phyloP scores from a whole-genome alignment of 2,888 invertebrate genomes.

The Galerucella calmariensis region DNA sequence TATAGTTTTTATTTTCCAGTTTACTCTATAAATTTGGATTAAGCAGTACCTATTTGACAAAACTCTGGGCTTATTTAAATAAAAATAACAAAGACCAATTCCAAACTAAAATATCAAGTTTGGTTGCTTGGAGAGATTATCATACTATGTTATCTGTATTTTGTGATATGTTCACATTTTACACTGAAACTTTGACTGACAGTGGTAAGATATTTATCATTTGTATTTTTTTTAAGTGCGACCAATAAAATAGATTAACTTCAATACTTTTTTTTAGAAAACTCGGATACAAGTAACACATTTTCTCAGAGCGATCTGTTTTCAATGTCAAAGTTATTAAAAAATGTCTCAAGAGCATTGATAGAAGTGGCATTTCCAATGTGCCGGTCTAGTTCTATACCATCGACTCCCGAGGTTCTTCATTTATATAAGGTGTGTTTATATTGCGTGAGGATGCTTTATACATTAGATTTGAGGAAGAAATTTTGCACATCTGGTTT shows the following conservation, averaged over 20 bases:
- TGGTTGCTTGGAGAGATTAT: slow-evolving; percentile 59
- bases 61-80: slow-evolving; percentile 59
- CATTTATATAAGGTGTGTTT: slow-evolving; percentile 62
- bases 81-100: slow-evolving; percentile 52
- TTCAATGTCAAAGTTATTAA: slow-evolving; percentile 61
- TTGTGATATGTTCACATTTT: slow-evolving; percentile 65
- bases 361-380: slow-evolving; percentile 65
- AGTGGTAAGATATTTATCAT: slow-evolving; percentile 52
- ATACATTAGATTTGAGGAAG: slow-evolving; percentile 87
- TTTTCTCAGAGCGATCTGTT: slow-evolving; percentile 59
- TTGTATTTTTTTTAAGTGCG: background rate
- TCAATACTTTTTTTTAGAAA: slow-evolving; percentile 51
- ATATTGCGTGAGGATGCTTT: slow-evolving; percentile 68
- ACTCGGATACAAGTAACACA: slow-evolving; percentile 63
- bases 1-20: slow-evolving; percentile 49
- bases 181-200: slow-evolving; percentile 63
- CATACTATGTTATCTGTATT: slow-evolving; percentile 62
- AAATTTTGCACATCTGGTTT: slow-evolving; percentile 72
- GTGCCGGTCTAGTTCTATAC: slow-evolving; percentile 60
- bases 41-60: slow-evolving; percentile 60
- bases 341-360: slow-evolving; percentile 60
- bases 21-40: slow-evolving; percentile 62
- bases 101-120: slow-evolving; percentile 54
- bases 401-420: slow-evolving; percentile 59
- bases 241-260: background rate